Evolutionary conservation across 2,113 vertebrate species (phyloP), one percentile per base, ranked within the genome.

Genomic region (Vanacampus margaritifer): DNA sequence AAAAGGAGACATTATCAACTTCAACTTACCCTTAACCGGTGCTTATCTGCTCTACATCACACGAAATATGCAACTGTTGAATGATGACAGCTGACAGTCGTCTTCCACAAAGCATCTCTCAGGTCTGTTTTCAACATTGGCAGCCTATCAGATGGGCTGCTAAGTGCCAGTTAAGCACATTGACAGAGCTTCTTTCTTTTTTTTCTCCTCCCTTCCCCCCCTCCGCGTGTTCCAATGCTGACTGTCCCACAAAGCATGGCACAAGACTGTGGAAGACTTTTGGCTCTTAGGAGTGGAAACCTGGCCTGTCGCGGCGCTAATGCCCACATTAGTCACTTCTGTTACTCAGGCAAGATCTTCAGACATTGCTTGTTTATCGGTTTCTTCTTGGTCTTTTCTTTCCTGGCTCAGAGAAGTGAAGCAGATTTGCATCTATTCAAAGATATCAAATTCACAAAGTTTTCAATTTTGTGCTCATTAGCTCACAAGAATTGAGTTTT

Each of bases 261-360:
- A 71, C 24, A 7, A 28, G n/a, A 41, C 37, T 6, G 12, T 2
- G 23, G 19, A 28, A 76, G 46, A 37, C 68, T 67, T n/a, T 72
- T 70, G 68, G 61, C 64, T 67, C 37, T 54, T 41, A 37, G 36
- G 24, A 37, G 54, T 83, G 69, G 69, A 76, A 76, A 74, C 54
- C 58, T n/a, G 17, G 35, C 67, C 65, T 67, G 58, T 24, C 12
- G 35, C 59, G 37, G 41, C 48, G 11, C 57, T 51, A 65, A 39
- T 43, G 65, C 37, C 41, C 67, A 70, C 65, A 73, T 78, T 50
- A 77, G 35, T 59, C 48, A 69, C 67, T 68, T 76, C 16, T 68
- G 35, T 54, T 64, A 79, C 61, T 45, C 67, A 64, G 10, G 32
- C 59, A 17, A n/a, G 19, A 56, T 4, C 54, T 36, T 3, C 14